phyloP scores from a whole-genome alignment of 2,888 invertebrate genomes.

The Netelia fuscicornis region DNA sequence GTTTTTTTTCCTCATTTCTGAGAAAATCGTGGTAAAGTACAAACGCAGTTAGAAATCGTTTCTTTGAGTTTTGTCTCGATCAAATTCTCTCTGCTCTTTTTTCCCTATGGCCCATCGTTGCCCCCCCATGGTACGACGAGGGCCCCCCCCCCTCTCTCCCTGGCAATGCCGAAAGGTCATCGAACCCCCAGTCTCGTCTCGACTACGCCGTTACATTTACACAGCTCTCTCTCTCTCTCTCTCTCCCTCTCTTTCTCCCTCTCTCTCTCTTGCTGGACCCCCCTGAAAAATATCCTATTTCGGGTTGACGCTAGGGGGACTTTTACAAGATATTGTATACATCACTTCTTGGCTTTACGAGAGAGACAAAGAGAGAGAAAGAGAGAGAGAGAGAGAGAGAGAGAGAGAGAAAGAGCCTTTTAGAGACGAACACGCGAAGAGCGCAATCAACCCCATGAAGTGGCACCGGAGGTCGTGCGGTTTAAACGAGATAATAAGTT shows the following conservation, averaged over 20 bases:
- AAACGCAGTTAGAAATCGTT: conserved; percentile 22
- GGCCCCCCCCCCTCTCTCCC: too few species aligned
- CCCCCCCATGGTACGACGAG: not conserved
- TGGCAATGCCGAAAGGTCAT: conserved; percentile 57
- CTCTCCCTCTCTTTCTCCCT: not conserved
- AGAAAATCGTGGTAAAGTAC: conserved; percentile 3
- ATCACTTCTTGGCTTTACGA: not conserved
- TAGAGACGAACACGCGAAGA: not conserved
- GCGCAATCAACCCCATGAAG: not conserved
- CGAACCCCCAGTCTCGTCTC: conserved; percentile 52
- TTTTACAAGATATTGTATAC: not conserved
- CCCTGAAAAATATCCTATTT: conserved; percentile 34
- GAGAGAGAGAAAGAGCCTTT: not conserved
- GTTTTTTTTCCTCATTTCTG: not conserved
- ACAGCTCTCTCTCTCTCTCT: not conserved
- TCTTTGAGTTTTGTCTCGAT: conserved; percentile 19
- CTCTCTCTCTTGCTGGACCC: conserved; percentile 3
- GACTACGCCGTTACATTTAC: conserved; percentile 18
- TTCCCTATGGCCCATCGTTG: not conserved
- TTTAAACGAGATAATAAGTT: conserved; percentile 5
- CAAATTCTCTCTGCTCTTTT: conserved; percentile 10
- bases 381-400: too few species aligned
- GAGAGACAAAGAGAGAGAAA: too few species aligned
- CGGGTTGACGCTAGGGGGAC: conserved; percentile 2
- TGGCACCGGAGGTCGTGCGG: not conserved